Evolutionary conservation across 1,140 invertebrate species (phyloP), one percentile per base, ranked within the genome.

Genomic region (Drosophila ironensis): DNA sequence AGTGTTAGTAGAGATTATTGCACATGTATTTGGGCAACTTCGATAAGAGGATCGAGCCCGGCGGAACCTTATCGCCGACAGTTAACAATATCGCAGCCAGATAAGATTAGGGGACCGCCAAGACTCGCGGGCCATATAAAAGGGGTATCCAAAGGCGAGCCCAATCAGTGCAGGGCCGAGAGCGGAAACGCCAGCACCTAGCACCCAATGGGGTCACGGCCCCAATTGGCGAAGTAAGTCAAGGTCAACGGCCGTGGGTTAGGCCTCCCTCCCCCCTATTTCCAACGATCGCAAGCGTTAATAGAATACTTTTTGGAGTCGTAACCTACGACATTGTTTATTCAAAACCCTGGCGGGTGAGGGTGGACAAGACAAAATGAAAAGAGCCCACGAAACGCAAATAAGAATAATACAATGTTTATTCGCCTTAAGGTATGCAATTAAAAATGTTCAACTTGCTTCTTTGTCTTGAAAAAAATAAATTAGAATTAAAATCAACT

Each of bases 401-500:
- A 66, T 60, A 81, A 37, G 53, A 70, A 71, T 64, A 64, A 59
- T 75, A 75, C 44, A 75, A 51, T 80, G 50, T 77, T 80, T 80
- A 81, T 80, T 80, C 46, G 64, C 63, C 64, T 68, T 52, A 81
- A 56, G 59, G 33, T 81, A 75, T 45, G 69, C 52, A 53, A 68
- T 63, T 71, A 59, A 82, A 61, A 72, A 71, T 68, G 53, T 48
- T 81, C 45, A 66, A 38, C 48, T 75, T 70, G 54, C 52, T 80
- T 51, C 45, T 54, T 66, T 60, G 56, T 40, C 56, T 42, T 48
- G 48, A 47, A 60, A 66, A n/a, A 59, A 78, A 81, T 80, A 80
- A 80, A 80, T 80, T 80, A 81, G 48, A 40, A 41, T 66, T 81
- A 80, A 80, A 74, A 70, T 80, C 71, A 80, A 81, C 75, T 80